Conservation (phyloP, 2,888 invertebrate species). For the Ashinkailepas kermadecensis region DNA sequence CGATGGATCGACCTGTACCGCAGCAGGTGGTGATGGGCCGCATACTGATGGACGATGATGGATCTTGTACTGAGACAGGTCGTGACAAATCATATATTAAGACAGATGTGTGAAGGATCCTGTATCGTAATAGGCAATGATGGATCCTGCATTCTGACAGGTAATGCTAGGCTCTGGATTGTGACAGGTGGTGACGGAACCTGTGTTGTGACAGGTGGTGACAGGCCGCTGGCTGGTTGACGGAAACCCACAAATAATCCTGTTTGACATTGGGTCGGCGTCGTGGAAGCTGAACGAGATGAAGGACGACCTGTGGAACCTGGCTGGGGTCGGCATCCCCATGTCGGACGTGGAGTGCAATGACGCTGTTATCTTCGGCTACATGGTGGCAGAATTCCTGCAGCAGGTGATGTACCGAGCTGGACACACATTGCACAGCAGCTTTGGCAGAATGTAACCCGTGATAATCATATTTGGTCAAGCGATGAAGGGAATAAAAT, state of each 20-base stretch:
- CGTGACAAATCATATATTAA: too few species aligned
- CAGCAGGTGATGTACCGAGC: slow-evolving; percentile 55
- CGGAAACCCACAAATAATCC: slow-evolving; percentile 95
- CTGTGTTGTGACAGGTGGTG: slow-evolving; percentile 31
- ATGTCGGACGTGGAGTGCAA: slow-evolving; percentile 92
- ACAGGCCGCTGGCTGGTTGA: slow-evolving; percentile 99
- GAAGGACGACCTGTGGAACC: slow-evolving; percentile 89
- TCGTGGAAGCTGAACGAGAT: slow-evolving; percentile 93
- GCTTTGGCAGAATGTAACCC: too few species aligned
- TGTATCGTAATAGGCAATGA: too few species aligned
- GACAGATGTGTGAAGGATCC: too few species aligned
- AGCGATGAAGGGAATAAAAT: too few species aligned
- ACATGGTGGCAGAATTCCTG: slow-evolving; percentile 87
- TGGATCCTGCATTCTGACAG: background rate
- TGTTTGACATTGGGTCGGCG: slow-evolving; percentile 94
- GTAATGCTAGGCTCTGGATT: background rate
- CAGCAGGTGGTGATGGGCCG: too few species aligned
- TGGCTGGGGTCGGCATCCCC: slow-evolving; percentile 81
- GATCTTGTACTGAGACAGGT: too few species aligned
- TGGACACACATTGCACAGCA: too few species aligned
- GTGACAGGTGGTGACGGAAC: background rate
- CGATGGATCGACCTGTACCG: too few species aligned
- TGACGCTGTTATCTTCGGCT: slow-evolving; percentile 92
- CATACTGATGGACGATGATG: too few species aligned
- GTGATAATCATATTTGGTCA: too few species aligned